Evolutionary conservation across 2,888 invertebrate species (phyloP).

Genomic region (Hedya salicella): DNA sequence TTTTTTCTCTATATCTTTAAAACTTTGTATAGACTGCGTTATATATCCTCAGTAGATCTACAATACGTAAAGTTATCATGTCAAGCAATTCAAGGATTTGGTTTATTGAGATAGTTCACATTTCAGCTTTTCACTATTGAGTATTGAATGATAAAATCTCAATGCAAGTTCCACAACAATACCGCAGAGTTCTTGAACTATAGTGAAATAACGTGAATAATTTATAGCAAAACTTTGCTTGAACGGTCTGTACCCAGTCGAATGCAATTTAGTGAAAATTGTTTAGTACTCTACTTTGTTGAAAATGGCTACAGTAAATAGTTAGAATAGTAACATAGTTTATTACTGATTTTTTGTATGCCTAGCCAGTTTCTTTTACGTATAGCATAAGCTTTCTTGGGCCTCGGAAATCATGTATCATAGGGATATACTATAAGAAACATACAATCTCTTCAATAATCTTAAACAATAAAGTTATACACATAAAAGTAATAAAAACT

Average conservation of each 20-base stretch:
- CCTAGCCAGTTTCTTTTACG: no score
- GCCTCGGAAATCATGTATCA: no score
- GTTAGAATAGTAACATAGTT: no score
- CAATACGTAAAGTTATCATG: neutral
- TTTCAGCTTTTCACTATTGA: neutral
- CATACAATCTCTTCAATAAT: no score
- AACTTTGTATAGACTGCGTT: no score
- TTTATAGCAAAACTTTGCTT: constrained; percentile 23
- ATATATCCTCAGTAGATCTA: no score
- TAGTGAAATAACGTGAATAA: constrained; percentile 26
- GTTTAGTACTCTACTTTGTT: neutral
- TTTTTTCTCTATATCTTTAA: no score
- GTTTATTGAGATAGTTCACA: neutral
- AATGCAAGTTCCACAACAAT: constrained; percentile 15
- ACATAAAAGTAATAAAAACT: no score
- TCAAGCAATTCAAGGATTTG: neutral
- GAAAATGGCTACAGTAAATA: neutral
- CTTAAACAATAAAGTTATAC: no score
- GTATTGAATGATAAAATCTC: constrained; percentile 8
- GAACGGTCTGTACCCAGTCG: constrained; percentile 4
- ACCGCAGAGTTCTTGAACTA: constrained; percentile 14
- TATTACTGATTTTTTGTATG: no score
- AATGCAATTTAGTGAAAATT: constrained; percentile 7
- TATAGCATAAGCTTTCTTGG: no score
- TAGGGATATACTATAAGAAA: no score